Percentiles rank a stretch among this genome's conserved stretches.
phyloP scores from a whole-genome alignment of 92 coral and sea anemone genomes.

The Siderastrea radians region DNA sequence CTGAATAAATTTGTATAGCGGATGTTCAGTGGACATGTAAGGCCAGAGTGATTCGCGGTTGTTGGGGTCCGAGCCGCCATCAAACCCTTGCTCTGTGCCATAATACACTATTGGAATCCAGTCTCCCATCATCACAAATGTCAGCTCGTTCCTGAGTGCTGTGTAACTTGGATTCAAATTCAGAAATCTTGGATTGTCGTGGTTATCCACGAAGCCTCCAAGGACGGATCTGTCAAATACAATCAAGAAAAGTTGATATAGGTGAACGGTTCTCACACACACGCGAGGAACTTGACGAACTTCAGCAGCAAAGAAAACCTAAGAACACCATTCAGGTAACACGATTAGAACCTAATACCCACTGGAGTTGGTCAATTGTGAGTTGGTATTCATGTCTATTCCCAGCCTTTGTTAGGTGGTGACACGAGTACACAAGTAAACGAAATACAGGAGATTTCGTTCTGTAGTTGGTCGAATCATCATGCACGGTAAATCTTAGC shows the following conservation, averaged over 20 bases:
- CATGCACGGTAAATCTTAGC: too few relatives aligned
- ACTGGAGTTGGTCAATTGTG: too few relatives aligned
- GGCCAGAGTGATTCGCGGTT: conserved; percentile 92
- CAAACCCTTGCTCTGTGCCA: conserved; percentile 89
- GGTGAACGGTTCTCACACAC: too few relatives aligned
- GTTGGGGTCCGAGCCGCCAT: conserved; percentile 82
- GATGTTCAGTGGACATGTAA: conserved; percentile 52
- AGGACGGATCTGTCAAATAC: conserved; percentile 67
- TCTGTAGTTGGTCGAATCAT: too few relatives aligned
- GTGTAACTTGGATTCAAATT: conserved; percentile 70
- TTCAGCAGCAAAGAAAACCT: too few relatives aligned
- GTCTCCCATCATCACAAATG: conserved; percentile 70
- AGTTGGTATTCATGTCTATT: too few relatives aligned
- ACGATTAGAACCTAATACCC: too few relatives aligned
- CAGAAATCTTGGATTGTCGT: conserved; percentile 80
- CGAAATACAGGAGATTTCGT: too few relatives aligned
- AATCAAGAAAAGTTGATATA: background rate
- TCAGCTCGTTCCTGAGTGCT: conserved; percentile 71
- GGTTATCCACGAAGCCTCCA: conserved; percentile 88
- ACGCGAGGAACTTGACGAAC: too few relatives aligned
- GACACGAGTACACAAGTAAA: too few relatives aligned
- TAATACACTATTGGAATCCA: conserved; percentile 87
- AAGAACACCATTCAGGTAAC: too few relatives aligned
- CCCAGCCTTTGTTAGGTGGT: too few relatives aligned
- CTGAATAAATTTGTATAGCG: conserved; percentile 76